A percentile compares a stretch with the other conserved stretches of the same genome.
Conservation (phyloP, 2,888 invertebrate genomes). For the Sinelater perroti region DNA sequence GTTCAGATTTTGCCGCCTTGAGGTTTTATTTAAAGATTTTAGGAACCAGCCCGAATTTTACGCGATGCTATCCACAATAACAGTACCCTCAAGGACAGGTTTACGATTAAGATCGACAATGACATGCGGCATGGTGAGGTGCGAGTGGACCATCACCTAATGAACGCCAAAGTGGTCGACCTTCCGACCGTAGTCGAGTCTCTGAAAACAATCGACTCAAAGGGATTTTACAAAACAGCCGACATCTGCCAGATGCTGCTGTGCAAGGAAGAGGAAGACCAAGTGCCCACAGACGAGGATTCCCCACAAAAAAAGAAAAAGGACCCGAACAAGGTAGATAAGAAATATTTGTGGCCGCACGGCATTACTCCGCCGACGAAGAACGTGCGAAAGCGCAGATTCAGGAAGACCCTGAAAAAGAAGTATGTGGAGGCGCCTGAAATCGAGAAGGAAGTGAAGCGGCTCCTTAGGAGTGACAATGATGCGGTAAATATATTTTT, state of each 20-base stretch:
- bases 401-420: conserved; percentile 94
- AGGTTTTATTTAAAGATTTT: conserved; percentile 13
- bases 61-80: conserved; percentile 81
- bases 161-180: conserved; percentile 90
- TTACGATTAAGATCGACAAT: conserved; percentile 84
- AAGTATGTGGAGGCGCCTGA: conserved; percentile 97
- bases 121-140: conserved; percentile 91
- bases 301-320: conserved; percentile 81
- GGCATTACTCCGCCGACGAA: conserved; percentile 96
- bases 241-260: conserved; percentile 94
- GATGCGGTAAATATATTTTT: conserved; percentile 75
- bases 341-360: conserved; percentile 94
- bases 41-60: conserved; percentile 77
- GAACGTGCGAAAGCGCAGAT: conserved; percentile 90
- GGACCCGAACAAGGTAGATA: conserved; percentile 81
- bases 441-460: conserved; percentile 97
- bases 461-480: conserved; percentile 88
- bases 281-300: conserved; percentile 78
- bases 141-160: conserved; percentile 85
- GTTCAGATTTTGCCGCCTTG: not conserved
- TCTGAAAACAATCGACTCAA: conserved; percentile 93
- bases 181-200: conserved; percentile 92
- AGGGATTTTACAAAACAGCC: conserved; percentile 97
- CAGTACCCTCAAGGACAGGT: conserved; percentile 81
- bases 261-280: conserved; percentile 89